Evolutionary conservation across 1,140 invertebrate species (phyloP), one percentile per base, ranked within the genome.

Genomic region (Globodera rostochiensis): DNA sequence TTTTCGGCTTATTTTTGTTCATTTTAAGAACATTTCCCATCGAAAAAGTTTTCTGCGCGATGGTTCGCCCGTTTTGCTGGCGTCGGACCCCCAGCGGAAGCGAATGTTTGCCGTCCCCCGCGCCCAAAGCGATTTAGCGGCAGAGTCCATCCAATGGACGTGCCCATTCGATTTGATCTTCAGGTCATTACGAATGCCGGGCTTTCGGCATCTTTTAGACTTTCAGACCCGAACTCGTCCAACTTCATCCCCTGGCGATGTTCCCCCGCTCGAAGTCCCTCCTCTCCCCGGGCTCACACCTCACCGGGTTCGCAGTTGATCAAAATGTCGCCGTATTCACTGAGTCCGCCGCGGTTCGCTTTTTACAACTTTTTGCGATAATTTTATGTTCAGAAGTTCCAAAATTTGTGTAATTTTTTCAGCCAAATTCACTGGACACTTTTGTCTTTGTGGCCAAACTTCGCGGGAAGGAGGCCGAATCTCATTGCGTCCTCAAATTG

Each of bases 151-250:
- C 57, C 13, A 0, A 64, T 73, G 49, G 49, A 80, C 76, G 19
- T 80, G 74, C n/a, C 71, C 79, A 21, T 80, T 80, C 69, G 79
- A 80, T 74, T n/a, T 80, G 25, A 50, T 80, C 21, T 80, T 46
- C 50, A 80, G 79, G 79, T 73, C 70, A 6, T 25, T 74, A 25
- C n/a, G 13, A 74, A n/a, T 46, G n/a, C n/a, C 45, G n/a, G n/a
- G 13, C 13, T 47, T 47, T 74, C 36, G 6, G 15, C 60, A 64
- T 60, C 74, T 57, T 36, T 75, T 75, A n/a, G 11, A 75, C 46
- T 45, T 19, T 47, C 19, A 47, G 25, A 11, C 69, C 69, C 19
- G 13, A 11, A 6, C 50, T 60, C 15, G 53, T 21, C 46, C 13
- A 7, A 69, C 25, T 47, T 60, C 74, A 6, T 19, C 36, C 64